Evolutionary conservation across 2,797 vertebrate genomes (phyloP).

Genomic region (Notolabrus celidotus): DNA sequence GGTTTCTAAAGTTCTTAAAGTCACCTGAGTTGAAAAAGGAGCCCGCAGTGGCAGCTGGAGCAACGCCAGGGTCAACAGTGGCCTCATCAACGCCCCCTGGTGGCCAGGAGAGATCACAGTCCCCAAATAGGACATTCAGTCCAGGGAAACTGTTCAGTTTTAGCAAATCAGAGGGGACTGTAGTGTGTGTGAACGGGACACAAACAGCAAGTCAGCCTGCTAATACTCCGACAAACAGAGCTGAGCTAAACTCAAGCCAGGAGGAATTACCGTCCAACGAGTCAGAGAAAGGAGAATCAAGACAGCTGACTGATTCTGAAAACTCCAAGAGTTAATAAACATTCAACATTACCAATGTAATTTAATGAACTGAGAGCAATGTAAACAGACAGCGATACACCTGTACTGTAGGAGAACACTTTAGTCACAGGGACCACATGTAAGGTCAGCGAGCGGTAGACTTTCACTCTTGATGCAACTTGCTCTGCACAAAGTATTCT

Average conservation of each 20-base stretch:
- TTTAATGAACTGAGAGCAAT: slow-evolving; percentile 38
- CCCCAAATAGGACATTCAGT: slow-evolving; percentile 93
- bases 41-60: slow-evolving; percentile 51
- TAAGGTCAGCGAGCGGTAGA: slow-evolving; percentile 34
- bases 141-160: slow-evolving; percentile 92
- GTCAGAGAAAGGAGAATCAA: slow-evolving; percentile 74
- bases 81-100: slow-evolving; percentile 41
- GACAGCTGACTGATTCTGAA: slow-evolving; percentile 71
- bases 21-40: slow-evolving; percentile 90
- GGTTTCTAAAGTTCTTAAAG: slow-evolving; percentile 94
- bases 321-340: slow-evolving; percentile 71
- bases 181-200: slow-evolving; percentile 78
- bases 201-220: slow-evolving; percentile 57
- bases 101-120: slow-evolving; percentile 89
- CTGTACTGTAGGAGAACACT: slow-evolving; percentile 38
- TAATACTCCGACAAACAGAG: slow-evolving; percentile 72
- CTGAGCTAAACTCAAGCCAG: slow-evolving; percentile 81
- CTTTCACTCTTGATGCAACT: slow-evolving; percentile 65
- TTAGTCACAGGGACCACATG: slow-evolving; percentile 49
- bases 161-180: slow-evolving; percentile 83
- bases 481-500: slow-evolving; percentile 55
- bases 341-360: slow-evolving; percentile 23
- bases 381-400: slow-evolving; percentile 43
- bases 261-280: slow-evolving; percentile 81
- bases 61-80: slow-evolving; percentile 10